Evolutionary conservation across 2,888 invertebrate genomes (phyloP).

Genomic region (Lordiphosa andalusiaca): DNA sequence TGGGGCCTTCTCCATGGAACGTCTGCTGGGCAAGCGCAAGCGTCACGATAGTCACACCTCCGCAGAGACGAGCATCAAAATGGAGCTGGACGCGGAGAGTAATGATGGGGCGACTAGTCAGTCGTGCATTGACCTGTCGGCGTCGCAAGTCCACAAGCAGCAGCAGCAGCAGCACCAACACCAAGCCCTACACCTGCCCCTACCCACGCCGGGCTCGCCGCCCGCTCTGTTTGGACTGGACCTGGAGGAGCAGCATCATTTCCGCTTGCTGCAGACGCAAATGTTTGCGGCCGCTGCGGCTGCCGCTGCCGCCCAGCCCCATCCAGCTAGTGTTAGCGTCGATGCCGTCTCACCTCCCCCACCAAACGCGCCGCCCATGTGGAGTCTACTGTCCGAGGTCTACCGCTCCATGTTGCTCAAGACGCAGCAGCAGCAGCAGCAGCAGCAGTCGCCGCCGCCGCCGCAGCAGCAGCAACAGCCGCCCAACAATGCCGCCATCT

Average conservation of each 20-base stretch:
- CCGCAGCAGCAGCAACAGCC: slow-evolving; percentile 34
- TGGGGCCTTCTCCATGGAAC: slow-evolving; percentile 74
- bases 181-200: slow-evolving; percentile 5
- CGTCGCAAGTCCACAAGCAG: slow-evolving; percentile 12
- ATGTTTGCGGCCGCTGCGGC: slow-evolving; percentile 78
- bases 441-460: slow-evolving; percentile 37
- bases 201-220: slow-evolving; percentile 5
- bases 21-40: slow-evolving; percentile 72
- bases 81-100: slow-evolving; percentile 49
- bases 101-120: slow-evolving; percentile 4
- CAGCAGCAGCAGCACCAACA: slow-evolving; percentile 1
- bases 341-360: slow-evolving; percentile 16
- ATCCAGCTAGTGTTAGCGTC: slow-evolving; percentile 18
- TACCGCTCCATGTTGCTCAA: slow-evolving; percentile 78
- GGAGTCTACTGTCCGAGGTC: slow-evolving; percentile 79
- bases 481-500: slow-evolving; percentile 77
- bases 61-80: slow-evolving; percentile 42
- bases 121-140: slow-evolving; percentile 30
- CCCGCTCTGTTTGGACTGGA: slow-evolving; percentile 41
- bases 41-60: slow-evolving; percentile 50
- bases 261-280: slow-evolving; percentile 73
- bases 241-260: slow-evolving; percentile 69
- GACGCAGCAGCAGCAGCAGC: slow-evolving; percentile 51
- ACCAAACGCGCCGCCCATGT: slow-evolving; percentile 65
- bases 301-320: slow-evolving; percentile 57